Base-by-base conservation (phyloP, 2,797 vertebrate species). In the Iguana delicatissima region DNA sequence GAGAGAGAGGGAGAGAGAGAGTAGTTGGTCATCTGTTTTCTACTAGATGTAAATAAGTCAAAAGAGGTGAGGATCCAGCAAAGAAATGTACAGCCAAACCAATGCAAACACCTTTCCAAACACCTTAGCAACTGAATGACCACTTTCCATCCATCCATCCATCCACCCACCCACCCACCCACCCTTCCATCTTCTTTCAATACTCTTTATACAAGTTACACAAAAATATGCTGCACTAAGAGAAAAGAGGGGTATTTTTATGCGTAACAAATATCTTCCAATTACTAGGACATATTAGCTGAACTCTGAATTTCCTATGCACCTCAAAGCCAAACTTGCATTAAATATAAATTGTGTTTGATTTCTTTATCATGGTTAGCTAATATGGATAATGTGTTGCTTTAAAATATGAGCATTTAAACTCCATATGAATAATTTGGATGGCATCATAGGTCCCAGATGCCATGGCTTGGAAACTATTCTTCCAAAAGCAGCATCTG, bases 401-500 rank as follows among this genome's bases (percentile, higher is more conserved):
- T 92, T 95, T 69, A 95, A 97, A 93, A 93, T 91, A 94, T 90
- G 74, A 79, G 80, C 14, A 93, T 95, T 94, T 90, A 90, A 80
- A 91, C 79, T 84, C 42, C 94, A 20, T 89, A 91, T 73, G 88
- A 95, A 95, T 95, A 20, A 92, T 94, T 96, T 97, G 95, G 95
- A 96, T 94, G 81, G 79, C 77, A 95, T 91, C 81, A 62, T 42
- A 93, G 74, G 88, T 90, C 93, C 93, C 85, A 91, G 52, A 94
- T 94, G 95, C 95, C 95, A 97, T 95, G 26, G 8, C 86, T 86
- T 92, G 82, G 94, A 95, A 95, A 95, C 91, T 94, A 80, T 95
- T 96, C 92, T 96, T 97, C 94, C 94, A 95, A 96, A 96, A 91
- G 83, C 87, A 96, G 94, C 96, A 97, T 97, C 97, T 97, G 97